These are phyloP conservation scores for Coluber constrictor DNA, from an alignment of 2,797 vertebrate species.

Conservation along the genomic window DNA sequence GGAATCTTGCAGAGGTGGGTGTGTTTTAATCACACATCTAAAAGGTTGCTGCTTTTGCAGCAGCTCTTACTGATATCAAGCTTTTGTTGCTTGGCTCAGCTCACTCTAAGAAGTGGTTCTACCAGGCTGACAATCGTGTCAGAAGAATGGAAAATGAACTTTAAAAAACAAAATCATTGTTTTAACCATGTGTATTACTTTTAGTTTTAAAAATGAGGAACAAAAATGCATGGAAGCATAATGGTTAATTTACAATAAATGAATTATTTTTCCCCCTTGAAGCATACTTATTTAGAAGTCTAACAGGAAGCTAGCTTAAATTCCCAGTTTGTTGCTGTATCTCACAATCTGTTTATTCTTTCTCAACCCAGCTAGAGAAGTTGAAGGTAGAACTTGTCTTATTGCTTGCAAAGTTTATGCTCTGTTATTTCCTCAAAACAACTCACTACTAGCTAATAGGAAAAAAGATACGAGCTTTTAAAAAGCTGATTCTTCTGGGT, in stretches of 20 bases:
- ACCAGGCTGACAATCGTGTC: slow-evolving; percentile 45
- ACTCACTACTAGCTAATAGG: neutral
- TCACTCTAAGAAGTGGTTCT: slow-evolving; percentile 46
- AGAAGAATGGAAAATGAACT: slow-evolving; percentile 45
- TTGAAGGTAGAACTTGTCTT: neutral
- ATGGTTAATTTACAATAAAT: slow-evolving; percentile 32
- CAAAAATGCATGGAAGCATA: slow-evolving; percentile 37
- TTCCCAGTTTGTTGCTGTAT: neutral
- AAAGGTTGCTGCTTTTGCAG: slow-evolving; percentile 59
- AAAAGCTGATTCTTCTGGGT: neutral
- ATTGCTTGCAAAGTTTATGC: neutral
- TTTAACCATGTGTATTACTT: slow-evolving; percentile 44
- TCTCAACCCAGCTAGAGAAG: neutral
- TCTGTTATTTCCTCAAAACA: neutral
- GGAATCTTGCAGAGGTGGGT: slow-evolving; percentile 22
- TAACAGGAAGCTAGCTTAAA: neutral
- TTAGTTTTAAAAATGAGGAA: slow-evolving; percentile 16
- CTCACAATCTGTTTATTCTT: neutral
- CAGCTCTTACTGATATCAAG: slow-evolving; percentile 60
- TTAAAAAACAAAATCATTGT: slow-evolving; percentile 34
- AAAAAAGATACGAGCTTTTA: neutral
- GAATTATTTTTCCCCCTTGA: neutral
- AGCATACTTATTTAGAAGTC: neutral
- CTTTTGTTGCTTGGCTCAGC: slow-evolving; percentile 49
- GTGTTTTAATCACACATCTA: slow-evolving; percentile 42